Evolutionary conservation across 2,888 invertebrate genomes (phyloP), one percentile per base, ranked within the genome.

Genomic region (Leucophora obtusa): DNA sequence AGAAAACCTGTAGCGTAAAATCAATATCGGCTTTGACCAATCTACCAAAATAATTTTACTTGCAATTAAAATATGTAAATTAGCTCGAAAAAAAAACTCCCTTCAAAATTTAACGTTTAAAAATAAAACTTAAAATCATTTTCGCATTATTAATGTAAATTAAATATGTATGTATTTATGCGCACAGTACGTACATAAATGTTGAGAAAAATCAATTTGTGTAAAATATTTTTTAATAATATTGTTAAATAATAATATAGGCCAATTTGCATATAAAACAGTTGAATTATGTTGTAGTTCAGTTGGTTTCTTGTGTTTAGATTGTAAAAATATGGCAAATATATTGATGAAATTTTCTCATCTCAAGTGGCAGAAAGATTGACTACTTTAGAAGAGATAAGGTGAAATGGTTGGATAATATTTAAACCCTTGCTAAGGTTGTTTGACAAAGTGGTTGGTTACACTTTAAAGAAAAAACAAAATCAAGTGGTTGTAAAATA

Each of bases 261-360:
- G 86, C 87, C 88, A 88, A 89, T 89, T 89, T 89, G 87, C 89
- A 89, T 89, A 87, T 89, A 89, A 89, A 89, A 87, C 88, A 89
- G 88, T 87, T 87, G 85, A 86, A 84, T 84, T 86, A 77, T 66
- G 77, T 38, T 47, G 43, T 47, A n/a, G 43, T n/a, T 47, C n/a
- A 47, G 43, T n/a, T 47, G 5, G 3, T 47, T 10, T 24, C 21
- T 54, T 56, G 3, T 50, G 56, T 69, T 63, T 79, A 83, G 81
- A 83, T 85, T 83, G 79, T 82, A 47, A 83, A 83, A 85, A 84
- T 84, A 84, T 85, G 82, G 77, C 82, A 69, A 66, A 60, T 58
- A 54, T 65, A 75, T 79, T 70, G 70, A 75, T 60, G 60, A 66
- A 71, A 75, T 75, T 62, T 59, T 75, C 62, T 56, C 21, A 17